Percentiles rank a stretch among this genome's conserved stretches.
Evolutionary conservation across 53 echinoderm and acorn worm species (phyloP).

Genomic region (Stichopus horrens): DNA sequence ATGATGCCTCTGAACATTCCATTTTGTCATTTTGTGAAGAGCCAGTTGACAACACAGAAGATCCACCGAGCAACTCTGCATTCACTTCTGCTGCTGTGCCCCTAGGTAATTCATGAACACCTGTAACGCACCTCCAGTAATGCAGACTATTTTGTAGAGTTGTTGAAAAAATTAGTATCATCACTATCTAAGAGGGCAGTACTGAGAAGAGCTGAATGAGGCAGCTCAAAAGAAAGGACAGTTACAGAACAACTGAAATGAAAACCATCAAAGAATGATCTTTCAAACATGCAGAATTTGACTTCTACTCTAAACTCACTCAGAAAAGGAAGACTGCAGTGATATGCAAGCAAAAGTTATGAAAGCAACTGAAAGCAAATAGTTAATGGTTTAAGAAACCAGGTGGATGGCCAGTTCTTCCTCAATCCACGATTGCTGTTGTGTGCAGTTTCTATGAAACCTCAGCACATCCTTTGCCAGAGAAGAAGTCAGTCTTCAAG

Average conservation of each 20-base stretch:
- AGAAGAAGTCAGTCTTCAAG: constrained; percentile 58
- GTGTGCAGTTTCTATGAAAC: constrained; percentile 51
- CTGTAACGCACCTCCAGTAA: constrained; percentile 2
- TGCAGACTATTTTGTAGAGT: constrained; percentile 31
- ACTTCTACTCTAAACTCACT: constrained; percentile 26
- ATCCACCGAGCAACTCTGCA: too few relatives aligned
- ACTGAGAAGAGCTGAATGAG: constrained; percentile 20
- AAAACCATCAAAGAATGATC: background rate
- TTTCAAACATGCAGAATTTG: constrained; percentile 30
- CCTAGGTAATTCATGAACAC: background rate
- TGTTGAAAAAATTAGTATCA: constrained; percentile 21
- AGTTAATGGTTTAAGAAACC: constrained; percentile 24
- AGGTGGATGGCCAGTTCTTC: constrained; percentile 32
- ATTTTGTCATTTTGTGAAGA: too few relatives aligned
- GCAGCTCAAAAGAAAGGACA: constrained; percentile 21
- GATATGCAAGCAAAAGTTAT: constrained; percentile 42
- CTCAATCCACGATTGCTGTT: background rate
- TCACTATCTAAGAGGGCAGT: constrained; percentile 38
- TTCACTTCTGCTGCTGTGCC: too few relatives aligned
- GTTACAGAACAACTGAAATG: constrained; percentile 39
- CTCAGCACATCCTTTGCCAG: constrained; percentile 39
- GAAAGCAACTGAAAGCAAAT: constrained; percentile 49
- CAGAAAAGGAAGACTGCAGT: constrained; percentile 39
- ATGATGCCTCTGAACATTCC: background rate
- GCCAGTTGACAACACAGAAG: too few relatives aligned